Percentiles rank a stretch among this genome's conserved stretches.
These are phyloP conservation scores for Sarcoramphus papa DNA, from an alignment of 2,797 vertebrate species.

Conservation along the genomic window DNA sequence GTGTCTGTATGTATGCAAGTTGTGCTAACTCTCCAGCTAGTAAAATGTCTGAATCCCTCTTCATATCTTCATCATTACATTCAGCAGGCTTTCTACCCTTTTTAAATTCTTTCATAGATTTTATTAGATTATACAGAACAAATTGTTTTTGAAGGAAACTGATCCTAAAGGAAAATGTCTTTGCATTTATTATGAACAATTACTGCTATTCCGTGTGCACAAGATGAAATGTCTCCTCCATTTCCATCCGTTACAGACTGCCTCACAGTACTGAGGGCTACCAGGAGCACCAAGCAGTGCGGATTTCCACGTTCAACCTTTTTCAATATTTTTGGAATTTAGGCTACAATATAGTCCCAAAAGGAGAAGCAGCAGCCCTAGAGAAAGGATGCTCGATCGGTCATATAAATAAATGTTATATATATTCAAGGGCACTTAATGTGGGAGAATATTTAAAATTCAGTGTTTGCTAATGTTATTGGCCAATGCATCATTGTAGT, in stretches of 20 bases:
- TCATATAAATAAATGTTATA: not conserved
- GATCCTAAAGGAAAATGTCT: not conserved
- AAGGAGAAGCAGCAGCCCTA: not conserved
- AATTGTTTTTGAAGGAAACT: not conserved
- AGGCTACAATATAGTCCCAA: not conserved
- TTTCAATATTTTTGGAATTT: not conserved
- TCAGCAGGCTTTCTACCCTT: not conserved
- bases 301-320: not conserved
- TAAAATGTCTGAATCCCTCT: not conserved
- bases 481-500: not conserved
- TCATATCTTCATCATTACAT: not conserved
- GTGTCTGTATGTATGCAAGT: not conserved
- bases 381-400: not conserved
- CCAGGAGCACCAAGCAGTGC: not conserved
- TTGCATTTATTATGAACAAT: constrained; percentile 1
- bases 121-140: not conserved
- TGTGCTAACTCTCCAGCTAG: not conserved
- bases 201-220: not conserved
- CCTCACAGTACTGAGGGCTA: fast-evolving
- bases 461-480: not conserved
- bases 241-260: not conserved
- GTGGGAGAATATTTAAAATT: not conserved
- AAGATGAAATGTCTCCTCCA: not conserved
- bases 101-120: not conserved
- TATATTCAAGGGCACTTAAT: not conserved